Evolutionary conservation across 1,140 invertebrate species (phyloP).

Genomic region (Drosophila insularis): DNA sequence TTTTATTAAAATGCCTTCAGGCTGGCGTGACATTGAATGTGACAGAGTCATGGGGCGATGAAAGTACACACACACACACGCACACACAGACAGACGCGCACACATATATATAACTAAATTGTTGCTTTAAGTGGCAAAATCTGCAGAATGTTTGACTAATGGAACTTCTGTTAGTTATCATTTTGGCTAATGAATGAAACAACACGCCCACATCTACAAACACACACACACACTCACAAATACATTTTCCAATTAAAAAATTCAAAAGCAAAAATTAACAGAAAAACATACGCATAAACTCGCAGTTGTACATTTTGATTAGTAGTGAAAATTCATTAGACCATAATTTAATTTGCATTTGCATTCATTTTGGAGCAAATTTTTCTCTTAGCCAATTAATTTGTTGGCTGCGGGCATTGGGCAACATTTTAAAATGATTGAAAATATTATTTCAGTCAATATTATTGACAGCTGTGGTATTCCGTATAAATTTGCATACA

Average conservation of each 20-base stretch:
- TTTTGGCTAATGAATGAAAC: slow-evolving; percentile 13
- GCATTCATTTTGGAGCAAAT: slow-evolving; percentile 15
- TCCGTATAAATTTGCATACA: slow-evolving; percentile 65
- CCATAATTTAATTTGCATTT: slow-evolving; percentile 42
- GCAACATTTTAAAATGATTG: slow-evolving; percentile 66
- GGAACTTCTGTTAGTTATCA: slow-evolving; percentile 4
- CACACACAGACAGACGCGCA: slow-evolving; percentile 13
- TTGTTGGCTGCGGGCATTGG: slow-evolving; percentile 37
- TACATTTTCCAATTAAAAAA: slow-evolving; percentile 42
- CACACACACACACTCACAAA: slow-evolving; percentile 11
- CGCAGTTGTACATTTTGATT: slow-evolving; percentile 21
- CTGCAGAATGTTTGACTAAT: slow-evolving; percentile 3
- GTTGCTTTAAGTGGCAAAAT: slow-evolving; percentile 9
- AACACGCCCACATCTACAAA: slow-evolving; percentile 13
- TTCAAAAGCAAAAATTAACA: slow-evolving; percentile 20
- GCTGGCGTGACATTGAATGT: slow-evolving; percentile 29
- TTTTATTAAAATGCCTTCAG: slow-evolving; percentile 33
- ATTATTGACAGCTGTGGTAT: slow-evolving; percentile 65
- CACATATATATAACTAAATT: slow-evolving; percentile 16
- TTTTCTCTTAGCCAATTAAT: slow-evolving; percentile 41
- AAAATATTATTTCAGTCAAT: slow-evolving; percentile 64
- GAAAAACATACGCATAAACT: slow-evolving; percentile 21
- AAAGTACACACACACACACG: neutral
- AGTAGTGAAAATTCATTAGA: slow-evolving; percentile 37
- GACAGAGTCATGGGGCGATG: neutral